Conservation (phyloP, 92 coral and sea anemone genomes). For the Actinernus sp. region DNA sequence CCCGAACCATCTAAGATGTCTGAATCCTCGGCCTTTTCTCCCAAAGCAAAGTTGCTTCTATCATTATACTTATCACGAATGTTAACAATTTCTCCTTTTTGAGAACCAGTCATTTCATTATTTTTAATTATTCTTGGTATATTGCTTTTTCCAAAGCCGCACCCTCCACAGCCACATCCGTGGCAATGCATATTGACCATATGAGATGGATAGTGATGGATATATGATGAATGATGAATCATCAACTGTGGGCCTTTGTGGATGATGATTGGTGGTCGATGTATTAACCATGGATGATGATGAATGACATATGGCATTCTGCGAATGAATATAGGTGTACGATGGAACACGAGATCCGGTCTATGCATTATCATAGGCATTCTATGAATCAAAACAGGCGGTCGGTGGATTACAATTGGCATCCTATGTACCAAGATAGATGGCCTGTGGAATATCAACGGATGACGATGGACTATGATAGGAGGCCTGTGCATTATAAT, state of each 20-base stretch:
- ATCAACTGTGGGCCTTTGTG: constrained; percentile 87
- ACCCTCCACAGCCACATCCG: constrained; percentile 91
- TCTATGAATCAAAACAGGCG: constrained; percentile 84
- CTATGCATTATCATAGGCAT: constrained; percentile 92
- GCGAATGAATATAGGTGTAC: constrained; percentile 83
- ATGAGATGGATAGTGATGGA: constrained; percentile 92
- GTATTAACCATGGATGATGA: constrained; percentile 91
- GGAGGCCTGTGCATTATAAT: constrained; percentile 97
- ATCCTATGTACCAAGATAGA: constrained; percentile 93
- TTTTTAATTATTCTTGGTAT: constrained; percentile 8
- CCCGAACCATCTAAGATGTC: constrained; percentile 16
- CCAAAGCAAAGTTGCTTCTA: constrained; percentile 36
- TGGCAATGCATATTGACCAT: constrained; percentile 88
- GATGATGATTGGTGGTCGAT: constrained; percentile 89
- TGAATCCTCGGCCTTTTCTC: constrained; percentile 13
- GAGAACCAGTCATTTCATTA: not conserved
- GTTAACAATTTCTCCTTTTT: not conserved
- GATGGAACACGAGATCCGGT: constrained; percentile 87
- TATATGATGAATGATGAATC: constrained; percentile 80
- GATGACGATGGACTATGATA: constrained; percentile 94
- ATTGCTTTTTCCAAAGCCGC: constrained; percentile 71
- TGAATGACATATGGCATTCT: constrained; percentile 95
- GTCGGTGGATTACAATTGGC: constrained; percentile 95
- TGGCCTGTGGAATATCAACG: constrained; percentile 92
- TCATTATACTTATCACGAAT: constrained; percentile 5